Evolutionary conservation across 2,888 invertebrate genomes (phyloP), one percentile per base, ranked within the genome.

Genomic region (Adineta ricciae): DNA sequence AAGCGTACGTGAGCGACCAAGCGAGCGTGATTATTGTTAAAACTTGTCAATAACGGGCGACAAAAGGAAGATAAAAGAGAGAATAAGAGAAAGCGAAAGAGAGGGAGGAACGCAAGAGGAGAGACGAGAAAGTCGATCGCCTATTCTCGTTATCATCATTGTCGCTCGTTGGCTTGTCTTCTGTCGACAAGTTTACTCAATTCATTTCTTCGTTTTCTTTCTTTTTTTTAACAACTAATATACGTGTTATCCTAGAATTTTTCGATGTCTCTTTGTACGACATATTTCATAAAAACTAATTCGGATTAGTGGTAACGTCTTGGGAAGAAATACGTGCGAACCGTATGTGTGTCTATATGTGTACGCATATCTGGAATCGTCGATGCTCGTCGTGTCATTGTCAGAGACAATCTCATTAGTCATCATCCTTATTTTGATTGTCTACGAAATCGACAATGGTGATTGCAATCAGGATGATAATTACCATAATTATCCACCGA

Each of bases 1-100:
- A 19, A 32, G 19, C 32, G 32, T 64, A 64, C 64, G 64, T 64
- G 64, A 16, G 64, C 64, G 32, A 36, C 64, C 64, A 64, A 64
- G 64, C 64, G 64, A 64, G 64, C 32, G 64, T 64, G 64, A 64
- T 64, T 64, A 32, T 64, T 64, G 64, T 64, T 64, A 27, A 64
- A 64, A 32, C 64, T 64, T 27, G 32, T 32, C 32, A 64, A 64
- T 19, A 16, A 64, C 64, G 32, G 32, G 32, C 32, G 19, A 64
- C 32, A 27, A 36, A 64, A 16, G 32, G 32, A 64, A 16, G 46
- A 46, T 46, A 11, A 46, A 46, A 46, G 46, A 46, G 46, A 32
- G 64, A 64, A 16, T 27, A 64, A 27, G 64, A 64, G 64, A 64
- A 46, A 46, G 46, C 14, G 32, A 36, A 8, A 64, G 19, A 11